These are phyloP conservation scores for Hipparchia sbordonii DNA, from an alignment of 2,888 invertebrate species.

Conservation along the genomic window DNA sequence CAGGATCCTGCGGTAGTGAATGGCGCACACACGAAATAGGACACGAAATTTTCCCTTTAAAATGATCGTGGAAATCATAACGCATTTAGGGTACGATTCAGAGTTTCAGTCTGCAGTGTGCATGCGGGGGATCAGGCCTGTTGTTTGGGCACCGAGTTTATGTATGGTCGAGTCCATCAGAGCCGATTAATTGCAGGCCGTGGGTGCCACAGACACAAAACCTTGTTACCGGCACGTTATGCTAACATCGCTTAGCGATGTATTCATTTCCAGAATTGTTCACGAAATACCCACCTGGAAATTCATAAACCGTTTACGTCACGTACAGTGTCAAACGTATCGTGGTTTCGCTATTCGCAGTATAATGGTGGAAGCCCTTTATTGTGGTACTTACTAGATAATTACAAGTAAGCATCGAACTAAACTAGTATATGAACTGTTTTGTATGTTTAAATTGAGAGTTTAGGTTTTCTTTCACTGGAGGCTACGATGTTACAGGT, in stretches of 20 bases:
- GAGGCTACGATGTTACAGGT: too few relatives aligned
- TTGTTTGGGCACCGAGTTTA: slow-evolving; percentile 55
- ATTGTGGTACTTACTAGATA: too few relatives aligned
- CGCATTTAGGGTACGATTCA: slow-evolving; percentile 42
- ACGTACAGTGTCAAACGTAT: slow-evolving; percentile 14
- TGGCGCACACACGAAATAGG: slow-evolving; percentile 53
- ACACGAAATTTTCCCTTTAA: slow-evolving; percentile 55
- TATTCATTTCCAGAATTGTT: slow-evolving; percentile 39
- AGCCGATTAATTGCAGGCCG: slow-evolving; percentile 66
- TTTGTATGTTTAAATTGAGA: not conserved
- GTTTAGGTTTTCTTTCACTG: not conserved
- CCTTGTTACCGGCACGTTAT: slow-evolving; percentile 48
- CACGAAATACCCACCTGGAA: slow-evolving; percentile 19
- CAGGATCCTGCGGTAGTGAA: slow-evolving; percentile 66
- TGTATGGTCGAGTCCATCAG: slow-evolving; percentile 52
- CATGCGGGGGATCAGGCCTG: slow-evolving; percentile 46
- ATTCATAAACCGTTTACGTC: slow-evolving; percentile 26
- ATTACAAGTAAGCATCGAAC: too few relatives aligned
- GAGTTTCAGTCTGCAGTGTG: slow-evolving; percentile 46
- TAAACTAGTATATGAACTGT: not conserved
- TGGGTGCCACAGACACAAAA: slow-evolving; percentile 55
- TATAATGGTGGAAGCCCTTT: too few relatives aligned
- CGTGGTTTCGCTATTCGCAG: too few relatives aligned
- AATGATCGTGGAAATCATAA: slow-evolving; percentile 61
- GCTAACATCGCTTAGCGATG: slow-evolving; percentile 42